Evolutionary conservation across 2,797 vertebrate species (phyloP).

Genomic region (Pipistrellus nathusii): DNA sequence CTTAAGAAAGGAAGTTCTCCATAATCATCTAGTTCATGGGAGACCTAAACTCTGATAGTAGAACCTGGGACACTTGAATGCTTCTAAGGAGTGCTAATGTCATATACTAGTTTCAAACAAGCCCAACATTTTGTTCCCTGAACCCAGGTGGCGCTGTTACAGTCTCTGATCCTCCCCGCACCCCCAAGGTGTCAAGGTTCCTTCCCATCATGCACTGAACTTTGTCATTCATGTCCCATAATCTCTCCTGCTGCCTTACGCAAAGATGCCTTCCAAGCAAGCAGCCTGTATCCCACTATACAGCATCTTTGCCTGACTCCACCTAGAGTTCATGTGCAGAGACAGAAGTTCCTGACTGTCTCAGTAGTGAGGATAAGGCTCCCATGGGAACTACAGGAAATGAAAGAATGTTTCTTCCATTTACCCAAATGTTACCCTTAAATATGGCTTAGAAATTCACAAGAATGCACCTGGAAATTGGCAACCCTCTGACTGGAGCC

Average conservation of each 20-base stretch:
- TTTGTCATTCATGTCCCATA: not conserved
- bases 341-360: not conserved
- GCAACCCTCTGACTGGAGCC: not conserved
- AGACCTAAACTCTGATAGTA: not conserved
- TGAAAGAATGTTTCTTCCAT: not conserved
- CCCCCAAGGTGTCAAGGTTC: not conserved
- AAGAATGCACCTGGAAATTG: not conserved
- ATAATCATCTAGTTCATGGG: not conserved
- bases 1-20: not conserved
- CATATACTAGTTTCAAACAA: not conserved
- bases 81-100: not conserved
- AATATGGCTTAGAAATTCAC: not conserved
- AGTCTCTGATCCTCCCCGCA: not conserved
- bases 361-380: not conserved
- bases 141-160: not conserved
- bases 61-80: not conserved
- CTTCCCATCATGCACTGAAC: not conserved
- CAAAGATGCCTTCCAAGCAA: not conserved
- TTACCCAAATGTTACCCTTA: not conserved
- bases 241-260: not conserved
- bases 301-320: not conserved
- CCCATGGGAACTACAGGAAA: not conserved
- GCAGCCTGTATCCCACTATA: not conserved
- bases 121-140: not conserved
- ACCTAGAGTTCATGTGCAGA: not conserved